A percentile compares a stretch with the other conserved stretches of the same genome.
phyloP scores from a whole-genome alignment of 1,140 invertebrate species.

The Bombus affinis region DNA sequence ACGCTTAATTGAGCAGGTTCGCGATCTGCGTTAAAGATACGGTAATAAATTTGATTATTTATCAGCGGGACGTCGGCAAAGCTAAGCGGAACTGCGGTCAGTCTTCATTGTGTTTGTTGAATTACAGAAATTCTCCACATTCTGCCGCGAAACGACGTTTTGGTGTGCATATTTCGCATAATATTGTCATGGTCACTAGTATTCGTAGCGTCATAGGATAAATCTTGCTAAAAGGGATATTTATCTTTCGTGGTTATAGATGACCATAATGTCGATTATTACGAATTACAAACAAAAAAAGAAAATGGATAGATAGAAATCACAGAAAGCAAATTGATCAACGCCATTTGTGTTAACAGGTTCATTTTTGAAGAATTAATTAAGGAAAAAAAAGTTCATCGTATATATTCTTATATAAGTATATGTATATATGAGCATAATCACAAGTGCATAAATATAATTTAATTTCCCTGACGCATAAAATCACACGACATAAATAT shows the following conservation, averaged over 20 bases:
- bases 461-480: not conserved
- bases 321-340: not conserved
- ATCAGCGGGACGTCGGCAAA: not conserved
- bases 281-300: not conserved
- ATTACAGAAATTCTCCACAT: conserved; percentile 31
- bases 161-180: not conserved
- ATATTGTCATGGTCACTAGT: not conserved
- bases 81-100: not conserved
- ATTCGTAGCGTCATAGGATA: not conserved
- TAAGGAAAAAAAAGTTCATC: not conserved
- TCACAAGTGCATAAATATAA: not conserved
- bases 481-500: too few species aligned
- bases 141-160: not conserved
- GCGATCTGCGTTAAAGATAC: not conserved
- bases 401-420: too few species aligned
- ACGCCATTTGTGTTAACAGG: not conserved
- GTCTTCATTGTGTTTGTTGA: conserved; percentile 13
- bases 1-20: not conserved
- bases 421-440: not conserved
- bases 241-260: not conserved
- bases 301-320: too few species aligned
- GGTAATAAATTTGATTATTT: conserved; percentile 5
- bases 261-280: not conserved
- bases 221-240: not conserved
- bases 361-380: not conserved